These are phyloP conservation scores for Uromys caudimaculatus DNA, from an alignment of 2,797 vertebrate species.

Conservation along the genomic window DNA sequence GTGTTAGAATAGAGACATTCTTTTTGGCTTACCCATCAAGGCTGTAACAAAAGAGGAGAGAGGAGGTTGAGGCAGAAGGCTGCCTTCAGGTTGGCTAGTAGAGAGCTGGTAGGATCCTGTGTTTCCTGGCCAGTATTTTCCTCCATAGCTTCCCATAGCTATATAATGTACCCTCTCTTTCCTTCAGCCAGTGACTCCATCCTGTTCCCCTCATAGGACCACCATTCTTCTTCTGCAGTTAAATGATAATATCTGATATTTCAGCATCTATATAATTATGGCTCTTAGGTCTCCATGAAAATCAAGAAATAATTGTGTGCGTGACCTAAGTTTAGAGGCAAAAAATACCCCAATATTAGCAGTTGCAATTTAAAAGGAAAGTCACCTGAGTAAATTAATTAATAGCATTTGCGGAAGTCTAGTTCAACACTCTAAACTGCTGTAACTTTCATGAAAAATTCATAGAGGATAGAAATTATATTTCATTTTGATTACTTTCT, in stretches of 20 bases:
- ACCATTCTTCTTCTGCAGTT: background rate
- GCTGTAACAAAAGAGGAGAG: background rate
- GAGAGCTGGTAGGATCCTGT: background rate
- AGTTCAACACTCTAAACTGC: background rate
- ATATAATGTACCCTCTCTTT: background rate
- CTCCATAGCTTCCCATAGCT: too few relatives aligned
- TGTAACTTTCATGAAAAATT: background rate
- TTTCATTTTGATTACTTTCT: background rate
- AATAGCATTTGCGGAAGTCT: background rate
- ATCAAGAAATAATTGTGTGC: background rate
- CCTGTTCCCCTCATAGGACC: background rate
- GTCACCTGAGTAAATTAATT: background rate
- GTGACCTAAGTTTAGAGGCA: constrained; percentile 9
- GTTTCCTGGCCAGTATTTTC: background rate
- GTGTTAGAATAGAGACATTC: background rate
- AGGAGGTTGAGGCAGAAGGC: background rate
- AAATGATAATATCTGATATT: background rate
- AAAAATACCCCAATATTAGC: background rate
- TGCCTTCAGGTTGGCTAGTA: background rate
- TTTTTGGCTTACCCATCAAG: background rate
- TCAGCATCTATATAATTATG: background rate
- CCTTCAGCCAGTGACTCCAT: background rate
- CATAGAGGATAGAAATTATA: background rate
- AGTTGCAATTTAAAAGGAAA: constrained; percentile 12
- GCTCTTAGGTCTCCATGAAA: background rate